A percentile compares a stretch with the other conserved stretches of the same genome.
These are phyloP conservation scores for Trichacis sp. DNA, from an alignment of 2,888 invertebrate genomes.

Conservation along the genomic window DNA sequence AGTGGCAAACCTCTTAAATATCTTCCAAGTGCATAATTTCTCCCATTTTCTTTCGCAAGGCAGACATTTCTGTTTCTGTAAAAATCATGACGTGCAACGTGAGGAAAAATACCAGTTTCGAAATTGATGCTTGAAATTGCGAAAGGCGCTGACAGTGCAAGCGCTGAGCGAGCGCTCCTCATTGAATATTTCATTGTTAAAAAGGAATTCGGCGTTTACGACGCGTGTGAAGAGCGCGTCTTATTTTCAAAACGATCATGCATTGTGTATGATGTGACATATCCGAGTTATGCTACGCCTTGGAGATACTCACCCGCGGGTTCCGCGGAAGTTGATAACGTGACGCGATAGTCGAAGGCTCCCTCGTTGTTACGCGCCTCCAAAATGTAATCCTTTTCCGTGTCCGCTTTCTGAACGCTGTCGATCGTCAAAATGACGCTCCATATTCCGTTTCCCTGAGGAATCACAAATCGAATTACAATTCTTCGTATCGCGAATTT, in stretches of 20 bases:
- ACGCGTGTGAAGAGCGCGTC: constrained; percentile 36
- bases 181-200: constrained; percentile 33
- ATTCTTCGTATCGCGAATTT: not conserved
- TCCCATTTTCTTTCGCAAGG: too few species aligned
- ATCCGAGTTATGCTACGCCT: constrained; percentile 22
- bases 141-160: constrained; percentile 18
- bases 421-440: constrained; percentile 77
- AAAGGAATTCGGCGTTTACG: constrained; percentile 34
- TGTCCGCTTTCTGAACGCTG: constrained; percentile 80
- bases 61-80: constrained; percentile 15
- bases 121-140: constrained; percentile 7
- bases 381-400: constrained; percentile 78
- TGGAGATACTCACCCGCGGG: constrained; percentile 70
- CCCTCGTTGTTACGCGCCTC: constrained; percentile 80
- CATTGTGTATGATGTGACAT: constrained; percentile 41
- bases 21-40: too few species aligned
- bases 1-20: too few species aligned
- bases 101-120: constrained; percentile 7
- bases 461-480: constrained; percentile 9
- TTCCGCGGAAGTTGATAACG: constrained; percentile 77
- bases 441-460: constrained; percentile 77
- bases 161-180: constrained; percentile 28
- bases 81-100: constrained; percentile 11
- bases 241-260: constrained; percentile 36
- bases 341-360: constrained; percentile 74